Evolutionary conservation across 2,888 invertebrate species (phyloP), one percentile per base, ranked within the genome.

Genomic region (Ochropleura plecta): DNA sequence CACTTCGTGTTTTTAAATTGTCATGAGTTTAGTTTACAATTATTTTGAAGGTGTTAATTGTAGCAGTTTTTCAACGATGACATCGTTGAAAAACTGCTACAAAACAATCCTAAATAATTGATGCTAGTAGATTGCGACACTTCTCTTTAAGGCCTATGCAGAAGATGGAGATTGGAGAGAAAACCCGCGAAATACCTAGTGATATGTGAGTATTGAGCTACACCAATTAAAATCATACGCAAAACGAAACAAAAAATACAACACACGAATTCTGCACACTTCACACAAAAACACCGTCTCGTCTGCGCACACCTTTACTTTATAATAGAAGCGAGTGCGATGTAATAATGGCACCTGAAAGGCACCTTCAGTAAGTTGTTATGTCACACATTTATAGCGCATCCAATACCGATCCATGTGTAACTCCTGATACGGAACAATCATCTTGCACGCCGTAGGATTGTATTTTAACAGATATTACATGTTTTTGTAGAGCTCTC

Each of bases 281-380:
- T 60, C 20, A 20, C 9, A 8, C 8, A 55, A 40, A 59, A 4
- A 59, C 16, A 30, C 1, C 9, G 9, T 5, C 18, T 60, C 40
- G 59, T 40, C 59, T 42, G 18, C 59, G 18, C 42, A 18, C 18
- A 5, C 18, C 59, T 53, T 78, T 55, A 20, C 46, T 66, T 82
- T 81, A 16, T 62, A 78, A 66, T 69, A 53, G 62, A 72, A 70
- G 42, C 42, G 14, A 65, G 76, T 65, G 73, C 70, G 71, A 66
- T 73, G 73, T 81, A 69, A 79, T 70, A 74, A 66, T 51, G 70
- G 63, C 67, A 73, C 68, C 72, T 84, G 78, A 86, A 88, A 82
- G 86, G 86, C 87, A 86, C 84, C 87, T 88, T 85, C 83, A 81
- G 66, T 68, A 49, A 40, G 67, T 63, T 76, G 78, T 85, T 79